These are phyloP conservation scores for Scaptomyza pallida DNA, from an alignment of 1,140 invertebrate species.

Conservation along the genomic window DNA sequence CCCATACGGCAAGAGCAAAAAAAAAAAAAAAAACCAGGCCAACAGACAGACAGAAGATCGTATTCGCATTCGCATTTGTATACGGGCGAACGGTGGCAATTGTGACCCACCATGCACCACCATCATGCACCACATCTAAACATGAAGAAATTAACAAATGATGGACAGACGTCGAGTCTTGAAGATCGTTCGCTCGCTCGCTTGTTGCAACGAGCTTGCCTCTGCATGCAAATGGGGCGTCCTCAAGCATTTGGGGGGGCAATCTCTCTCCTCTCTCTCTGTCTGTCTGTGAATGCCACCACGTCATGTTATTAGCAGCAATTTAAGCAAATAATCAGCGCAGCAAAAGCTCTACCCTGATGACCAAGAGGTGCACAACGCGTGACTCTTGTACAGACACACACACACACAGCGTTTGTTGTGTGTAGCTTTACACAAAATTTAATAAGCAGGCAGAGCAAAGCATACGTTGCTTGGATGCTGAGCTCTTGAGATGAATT, in stretches of 20 bases:
- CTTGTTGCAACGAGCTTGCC: too few species aligned
- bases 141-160: conserved; percentile 77
- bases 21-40: conserved; percentile 23
- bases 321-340: conserved; percentile 84
- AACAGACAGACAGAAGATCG: conserved; percentile 3
- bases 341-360: conserved; percentile 59
- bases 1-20: too few species aligned
- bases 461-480: conserved; percentile 37
- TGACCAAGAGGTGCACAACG: conserved; percentile 53
- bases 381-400: conserved; percentile 60
- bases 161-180: conserved; percentile 71
- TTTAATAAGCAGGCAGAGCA: conserved; percentile 59
- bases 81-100: conserved; percentile 45
- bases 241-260: conserved; percentile 39
- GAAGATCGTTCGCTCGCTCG: conserved; percentile 17
- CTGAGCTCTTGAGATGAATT: conserved; percentile 45
- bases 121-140: conserved; percentile 24
- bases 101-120: not conserved
- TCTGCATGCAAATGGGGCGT: conserved; percentile 67
- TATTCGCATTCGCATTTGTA: conserved; percentile 3
- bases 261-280: too few species aligned
- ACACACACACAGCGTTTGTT: conserved; percentile 47
- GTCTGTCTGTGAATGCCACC: conserved; percentile 65
- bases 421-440: conserved; percentile 49
- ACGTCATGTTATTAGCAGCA: conserved; percentile 84